These are phyloP conservation scores for Hedya salicella DNA, from an alignment of 2,888 invertebrate species.

Conservation along the genomic window DNA sequence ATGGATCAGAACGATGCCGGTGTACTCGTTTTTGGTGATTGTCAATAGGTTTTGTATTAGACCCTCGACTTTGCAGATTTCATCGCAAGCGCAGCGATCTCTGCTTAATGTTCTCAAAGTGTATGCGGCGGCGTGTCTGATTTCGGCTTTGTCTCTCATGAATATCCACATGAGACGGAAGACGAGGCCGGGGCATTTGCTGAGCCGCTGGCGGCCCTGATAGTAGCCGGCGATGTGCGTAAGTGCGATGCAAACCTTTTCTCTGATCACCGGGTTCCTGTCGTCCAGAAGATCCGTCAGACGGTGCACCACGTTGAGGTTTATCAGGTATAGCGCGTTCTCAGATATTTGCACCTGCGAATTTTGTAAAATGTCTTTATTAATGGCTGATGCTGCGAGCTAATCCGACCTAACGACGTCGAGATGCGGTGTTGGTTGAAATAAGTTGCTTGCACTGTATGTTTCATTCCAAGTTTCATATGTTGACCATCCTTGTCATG, in stretches of 20 bases:
- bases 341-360: constrained; percentile 75
- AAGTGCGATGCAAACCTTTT: constrained; percentile 70
- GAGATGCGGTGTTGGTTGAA: no score
- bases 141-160: constrained; percentile 70
- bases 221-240: constrained; percentile 63
- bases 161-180: constrained; percentile 65
- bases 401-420: no score
- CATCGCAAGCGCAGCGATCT: constrained; percentile 63
- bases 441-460: no score
- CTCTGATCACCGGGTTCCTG: constrained; percentile 66
- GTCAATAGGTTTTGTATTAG: constrained; percentile 69
- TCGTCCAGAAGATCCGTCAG: constrained; percentile 68
- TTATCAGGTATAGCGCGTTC: constrained; percentile 67
- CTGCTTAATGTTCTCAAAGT: constrained; percentile 64
- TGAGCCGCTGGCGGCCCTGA: constrained; percentile 66
- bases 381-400: not conserved
- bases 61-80: constrained; percentile 57
- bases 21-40: constrained; percentile 70
- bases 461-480: no score
- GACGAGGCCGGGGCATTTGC: constrained; percentile 60
- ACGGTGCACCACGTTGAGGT: constrained; percentile 68
- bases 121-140: constrained; percentile 71
- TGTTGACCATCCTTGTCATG: no score
- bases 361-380: not conserved
- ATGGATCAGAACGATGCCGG: constrained; percentile 68